Percentiles rank a stretch among this genome's conserved stretches.
phyloP scores from a whole-genome alignment of 2,888 invertebrate genomes.

The Machimus atricapillus region DNA sequence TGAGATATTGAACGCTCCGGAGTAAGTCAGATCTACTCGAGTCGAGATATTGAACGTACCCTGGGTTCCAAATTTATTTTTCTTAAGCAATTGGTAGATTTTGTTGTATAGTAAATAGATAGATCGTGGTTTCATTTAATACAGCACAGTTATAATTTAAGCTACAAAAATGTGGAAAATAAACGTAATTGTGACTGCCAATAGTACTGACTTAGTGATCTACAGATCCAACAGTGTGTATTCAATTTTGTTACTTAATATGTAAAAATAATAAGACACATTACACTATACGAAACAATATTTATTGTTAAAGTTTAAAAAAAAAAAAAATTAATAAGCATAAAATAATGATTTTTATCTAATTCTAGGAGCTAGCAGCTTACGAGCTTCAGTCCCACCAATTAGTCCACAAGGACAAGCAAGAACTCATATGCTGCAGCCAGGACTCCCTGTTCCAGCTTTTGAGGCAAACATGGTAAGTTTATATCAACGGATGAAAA shows the following conservation, averaged over 20 bases:
- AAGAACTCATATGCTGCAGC: constrained; percentile 64
- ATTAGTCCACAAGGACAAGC: constrained; percentile 69
- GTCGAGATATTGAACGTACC: too few relatives aligned
- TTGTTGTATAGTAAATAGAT: too few relatives aligned
- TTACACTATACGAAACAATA: neutral
- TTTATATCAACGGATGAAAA: constrained; percentile 8
- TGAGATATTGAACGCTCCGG: too few relatives aligned
- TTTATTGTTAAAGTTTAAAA: neutral
- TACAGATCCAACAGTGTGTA: too few relatives aligned
- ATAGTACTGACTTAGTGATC: too few relatives aligned
- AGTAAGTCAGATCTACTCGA: too few relatives aligned
- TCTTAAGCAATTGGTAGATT: neutral
- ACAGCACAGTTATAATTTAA: too few relatives aligned
- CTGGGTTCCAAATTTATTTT: neutral
- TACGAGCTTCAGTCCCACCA: constrained; percentile 68
- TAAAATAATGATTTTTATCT: neutral
- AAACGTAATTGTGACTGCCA: too few relatives aligned
- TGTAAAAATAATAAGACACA: neutral
- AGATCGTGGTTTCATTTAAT: too few relatives aligned
- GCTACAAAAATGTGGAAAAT: too few relatives aligned
- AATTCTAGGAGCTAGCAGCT: constrained; percentile 62
- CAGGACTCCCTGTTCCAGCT: constrained; percentile 68
- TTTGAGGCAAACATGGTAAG: constrained; percentile 78
- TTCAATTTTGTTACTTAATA: neutral
- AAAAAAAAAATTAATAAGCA: neutral